These are phyloP conservation scores for Hippolais icterina DNA, from an alignment of 2,113 vertebrate species.

Conservation along the genomic window DNA sequence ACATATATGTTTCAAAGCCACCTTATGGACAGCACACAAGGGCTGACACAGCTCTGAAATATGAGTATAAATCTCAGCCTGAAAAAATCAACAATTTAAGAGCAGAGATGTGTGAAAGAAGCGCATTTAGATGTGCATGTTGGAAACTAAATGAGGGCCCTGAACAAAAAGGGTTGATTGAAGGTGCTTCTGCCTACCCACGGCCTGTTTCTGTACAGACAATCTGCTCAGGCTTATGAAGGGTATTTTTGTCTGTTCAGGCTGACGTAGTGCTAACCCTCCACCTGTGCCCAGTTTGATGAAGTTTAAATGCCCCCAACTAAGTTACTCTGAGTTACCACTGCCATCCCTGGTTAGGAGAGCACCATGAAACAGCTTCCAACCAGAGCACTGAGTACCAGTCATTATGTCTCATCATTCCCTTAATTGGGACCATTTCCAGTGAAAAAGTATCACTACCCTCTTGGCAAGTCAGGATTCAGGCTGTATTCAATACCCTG, in stretches of 20 bases:
- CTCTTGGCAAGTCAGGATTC: background rate
- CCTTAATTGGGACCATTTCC: fast-evolving
- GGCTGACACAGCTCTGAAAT: background rate
- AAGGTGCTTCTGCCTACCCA: background rate
- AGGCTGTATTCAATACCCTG: background rate
- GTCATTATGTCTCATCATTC: background rate
- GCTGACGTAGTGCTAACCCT: background rate
- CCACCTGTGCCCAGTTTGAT: fast-evolving
- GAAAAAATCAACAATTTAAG: background rate
- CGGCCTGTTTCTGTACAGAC: background rate
- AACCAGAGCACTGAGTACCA: background rate
- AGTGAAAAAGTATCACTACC: background rate
- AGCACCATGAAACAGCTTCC: background rate
- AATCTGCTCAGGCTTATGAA: background rate
- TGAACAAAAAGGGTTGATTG: background rate
- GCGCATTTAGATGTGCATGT: background rate
- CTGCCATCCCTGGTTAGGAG: fast-evolving
- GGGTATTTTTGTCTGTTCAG: background rate
- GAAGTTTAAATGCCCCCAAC: background rate
- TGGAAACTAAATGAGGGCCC: background rate
- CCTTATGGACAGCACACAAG: background rate
- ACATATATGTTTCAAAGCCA: background rate
- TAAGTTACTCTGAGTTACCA: background rate
- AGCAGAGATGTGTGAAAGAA: background rate
- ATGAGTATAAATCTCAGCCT: background rate